Evolutionary conservation across 2,888 invertebrate species (phyloP).

Genomic region (Drosophila anomalata): DNA sequence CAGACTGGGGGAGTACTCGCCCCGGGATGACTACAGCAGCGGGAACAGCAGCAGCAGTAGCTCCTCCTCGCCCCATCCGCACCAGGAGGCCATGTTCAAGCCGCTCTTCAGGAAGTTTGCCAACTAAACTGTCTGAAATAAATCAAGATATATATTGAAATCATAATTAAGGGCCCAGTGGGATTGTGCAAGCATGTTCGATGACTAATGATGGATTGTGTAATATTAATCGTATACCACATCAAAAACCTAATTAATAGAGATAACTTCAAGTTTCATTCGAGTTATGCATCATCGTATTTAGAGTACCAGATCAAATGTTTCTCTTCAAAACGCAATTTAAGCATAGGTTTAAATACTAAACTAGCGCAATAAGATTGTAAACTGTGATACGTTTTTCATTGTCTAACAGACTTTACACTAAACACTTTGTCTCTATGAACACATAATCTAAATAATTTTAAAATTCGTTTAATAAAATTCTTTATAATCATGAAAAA

Average conservation of each 20-base stretch:
- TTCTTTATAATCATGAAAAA: conserved; percentile 66
- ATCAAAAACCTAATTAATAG: conserved; percentile 12
- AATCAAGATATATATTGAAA: conserved; percentile 26
- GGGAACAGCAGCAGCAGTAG: conserved; percentile 72
- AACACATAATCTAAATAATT: conserved; percentile 67
- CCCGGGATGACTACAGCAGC: conserved; percentile 76
- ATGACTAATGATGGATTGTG: conserved; percentile 58
- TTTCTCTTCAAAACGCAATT: conserved; percentile 42
- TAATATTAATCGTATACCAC: conserved; percentile 60
- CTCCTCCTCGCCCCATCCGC: conserved; percentile 58
- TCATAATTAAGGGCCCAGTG: conserved; percentile 40
- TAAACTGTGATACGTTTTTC: conserved; percentile 79
- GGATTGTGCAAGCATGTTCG: conserved; percentile 66
- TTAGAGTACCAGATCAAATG: conserved; percentile 42
- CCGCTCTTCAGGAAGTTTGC: conserved; percentile 94
- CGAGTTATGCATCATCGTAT: conserved; percentile 41
- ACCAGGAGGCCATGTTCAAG: conserved; percentile 88
- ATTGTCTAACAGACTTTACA: conserved; percentile 75
- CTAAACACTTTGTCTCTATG: conserved; percentile 58
- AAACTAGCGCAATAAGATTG: conserved; percentile 67
- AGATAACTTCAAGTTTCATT: conserved; percentile 41
- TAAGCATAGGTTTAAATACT: conserved; percentile 42
- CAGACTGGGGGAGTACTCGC: conserved; percentile 79
- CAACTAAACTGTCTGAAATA: conserved; percentile 20
- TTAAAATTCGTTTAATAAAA: conserved; percentile 72